Evolutionary conservation across 2,113 vertebrate species (phyloP).

Genomic region (Xerus inauris): DNA sequence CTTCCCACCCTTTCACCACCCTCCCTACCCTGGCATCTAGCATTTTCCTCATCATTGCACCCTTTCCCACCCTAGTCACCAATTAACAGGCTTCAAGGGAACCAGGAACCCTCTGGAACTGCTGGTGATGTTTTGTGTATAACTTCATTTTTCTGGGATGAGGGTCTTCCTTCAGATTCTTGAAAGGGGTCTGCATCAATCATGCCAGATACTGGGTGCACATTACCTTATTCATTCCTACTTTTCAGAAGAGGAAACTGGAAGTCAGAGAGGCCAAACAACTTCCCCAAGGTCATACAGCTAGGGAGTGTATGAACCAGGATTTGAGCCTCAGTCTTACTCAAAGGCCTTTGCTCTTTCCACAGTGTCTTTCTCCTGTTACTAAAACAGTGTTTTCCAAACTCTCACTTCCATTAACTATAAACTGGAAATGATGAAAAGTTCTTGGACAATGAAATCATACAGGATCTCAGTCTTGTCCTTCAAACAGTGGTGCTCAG

Average conservation of each 20-base stretch:
- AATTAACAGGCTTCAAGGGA: background rate
- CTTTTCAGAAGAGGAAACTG: background rate
- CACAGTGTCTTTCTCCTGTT: background rate
- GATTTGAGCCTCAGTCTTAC: background rate
- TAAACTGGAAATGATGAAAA: background rate
- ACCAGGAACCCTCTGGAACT: too few species aligned
- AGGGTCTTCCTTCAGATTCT: background rate
- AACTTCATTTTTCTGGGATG: background rate
- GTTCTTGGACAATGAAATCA: background rate
- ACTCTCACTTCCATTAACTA: background rate
- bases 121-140: background rate
- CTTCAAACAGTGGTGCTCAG: background rate
- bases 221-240: background rate
- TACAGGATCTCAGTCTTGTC: rapidly evolving
- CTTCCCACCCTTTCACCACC: background rate
- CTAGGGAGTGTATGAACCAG: background rate
- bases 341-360: background rate
- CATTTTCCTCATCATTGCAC: background rate
- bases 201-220: background rate
- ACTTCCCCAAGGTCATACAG: background rate
- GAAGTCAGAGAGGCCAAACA: constrained; percentile 23
- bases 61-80: background rate
- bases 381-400: background rate
- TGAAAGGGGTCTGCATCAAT: background rate
- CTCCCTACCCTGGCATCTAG: background rate